Evolutionary conservation across 2,797 vertebrate species (phyloP).

Genomic region (Intellagama lesueurii): DNA sequence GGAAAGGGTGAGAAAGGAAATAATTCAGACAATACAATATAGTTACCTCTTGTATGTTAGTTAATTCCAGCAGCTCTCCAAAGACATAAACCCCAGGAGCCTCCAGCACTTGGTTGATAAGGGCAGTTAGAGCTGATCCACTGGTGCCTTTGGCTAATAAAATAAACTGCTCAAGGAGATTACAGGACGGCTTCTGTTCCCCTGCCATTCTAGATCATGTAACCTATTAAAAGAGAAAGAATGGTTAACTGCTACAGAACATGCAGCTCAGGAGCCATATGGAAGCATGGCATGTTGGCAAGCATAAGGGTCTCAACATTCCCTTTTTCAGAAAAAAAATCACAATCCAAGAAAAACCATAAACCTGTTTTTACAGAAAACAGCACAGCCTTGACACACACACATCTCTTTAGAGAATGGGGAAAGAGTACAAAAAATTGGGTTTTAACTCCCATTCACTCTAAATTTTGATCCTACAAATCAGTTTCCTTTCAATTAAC

Average conservation of each 20-base stretch:
- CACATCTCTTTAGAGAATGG: background rate
- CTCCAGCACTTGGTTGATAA: conserved; percentile 86
- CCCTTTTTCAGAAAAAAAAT: conserved; percentile 17
- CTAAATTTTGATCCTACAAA: background rate
- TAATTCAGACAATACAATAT: background rate
- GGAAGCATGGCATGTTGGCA: background rate
- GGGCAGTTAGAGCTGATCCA: conserved; percentile 83
- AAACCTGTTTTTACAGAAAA: background rate
- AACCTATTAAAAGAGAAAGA: conserved; percentile 71
- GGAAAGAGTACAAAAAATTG: background rate
- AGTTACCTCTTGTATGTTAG: conserved; percentile 85
- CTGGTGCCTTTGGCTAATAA: conserved; percentile 83
- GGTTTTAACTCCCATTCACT: background rate
- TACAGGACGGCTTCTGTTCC: conserved; percentile 84
- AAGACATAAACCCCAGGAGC: conserved; percentile 86
- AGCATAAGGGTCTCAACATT: background rate
- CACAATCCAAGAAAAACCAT: conserved; percentile 7
- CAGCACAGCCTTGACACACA: background rate
- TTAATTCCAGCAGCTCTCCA: conserved; percentile 84
- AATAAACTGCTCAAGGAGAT: conserved; percentile 86
- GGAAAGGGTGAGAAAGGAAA: background rate
- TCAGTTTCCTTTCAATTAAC: background rate
- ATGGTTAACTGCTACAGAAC: conserved; percentile 34
- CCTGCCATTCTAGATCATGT: conserved; percentile 83
- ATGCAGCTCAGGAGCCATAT: background rate